Conservation (phyloP, 2,113 vertebrate species). For the Scartelaos histophorus region DNA sequence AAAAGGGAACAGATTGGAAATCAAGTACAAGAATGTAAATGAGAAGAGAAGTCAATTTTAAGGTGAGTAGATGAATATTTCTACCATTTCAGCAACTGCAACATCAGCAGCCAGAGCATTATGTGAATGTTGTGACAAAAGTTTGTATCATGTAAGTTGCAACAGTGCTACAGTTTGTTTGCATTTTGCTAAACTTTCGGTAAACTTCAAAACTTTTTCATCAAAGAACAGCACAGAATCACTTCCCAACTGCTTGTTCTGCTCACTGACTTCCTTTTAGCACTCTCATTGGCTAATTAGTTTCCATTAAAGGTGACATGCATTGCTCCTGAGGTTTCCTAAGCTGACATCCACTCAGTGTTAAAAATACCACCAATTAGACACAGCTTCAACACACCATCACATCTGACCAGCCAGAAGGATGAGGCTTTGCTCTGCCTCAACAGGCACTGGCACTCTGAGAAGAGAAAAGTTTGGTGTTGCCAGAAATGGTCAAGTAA, state of each 20-base stretch:
- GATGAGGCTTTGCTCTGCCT: conserved; percentile 47
- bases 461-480: background rate
- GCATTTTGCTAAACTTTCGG: background rate
- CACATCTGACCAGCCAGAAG: conserved; percentile 52
- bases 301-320: conserved; percentile 73
- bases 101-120: too few relatives aligned
- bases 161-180: background rate
- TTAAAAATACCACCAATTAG: conserved; percentile 75
- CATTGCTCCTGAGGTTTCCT: conserved; percentile 63
- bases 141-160: background rate
- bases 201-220: background rate
- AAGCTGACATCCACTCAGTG: conserved; percentile 29
- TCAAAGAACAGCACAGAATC: conserved; percentile 16
- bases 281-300: conserved; percentile 68
- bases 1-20: too few relatives aligned
- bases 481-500: too few relatives aligned
- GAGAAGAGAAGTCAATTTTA: background rate
- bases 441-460: conserved; percentile 23
- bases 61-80: background rate
- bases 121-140: background rate
- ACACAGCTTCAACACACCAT: conserved; percentile 48
- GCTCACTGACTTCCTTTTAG: conserved; percentile 58
- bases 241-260: conserved; percentile 37
- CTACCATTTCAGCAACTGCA: background rate
- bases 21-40: too few relatives aligned